Evolutionary conservation across 2,113 vertebrate species (phyloP), one percentile per base, ranked within the genome.

Genomic region (Alectura lathami): DNA sequence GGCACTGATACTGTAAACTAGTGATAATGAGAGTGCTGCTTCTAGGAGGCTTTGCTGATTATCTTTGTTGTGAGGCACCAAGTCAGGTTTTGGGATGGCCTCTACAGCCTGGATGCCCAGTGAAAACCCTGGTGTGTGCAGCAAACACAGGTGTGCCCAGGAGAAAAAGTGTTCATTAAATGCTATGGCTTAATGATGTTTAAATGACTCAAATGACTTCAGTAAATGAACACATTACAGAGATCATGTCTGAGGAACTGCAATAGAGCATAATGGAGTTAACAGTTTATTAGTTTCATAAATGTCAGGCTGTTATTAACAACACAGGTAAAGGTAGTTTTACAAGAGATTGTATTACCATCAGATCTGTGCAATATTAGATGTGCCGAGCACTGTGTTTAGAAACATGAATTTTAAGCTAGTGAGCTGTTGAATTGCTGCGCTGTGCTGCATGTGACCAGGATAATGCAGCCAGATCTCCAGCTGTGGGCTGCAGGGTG

Each of bases 241-340:
- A 54, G 77, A 36, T 92, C 68, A 11, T 45, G 60, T 72, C 36
- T 27, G 89, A 54, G 86, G 85, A 80, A 75, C 6, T 18, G 68
- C 84, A 68, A 36, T 63, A 78, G 82, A 82, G 66, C 45, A 14
- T 24, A 70, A 92, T 73, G 86, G 86, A 92, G 68, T 87, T 94
- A 38, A 51, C 50, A 91, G 73, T 79, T 83, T 94, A 88, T 95
- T 96, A 89, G 83, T 86, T 92, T 83, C 38, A 63, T 75, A 88
- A 97, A 90, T 42, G 76, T 77, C 95, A 89, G 53, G 67, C 94
- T 54, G 67, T 84, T 92, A 86, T 80, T 12, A 85, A 86, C 64
- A 67, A 40, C 45, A 42, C 15, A 88, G 67, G 81, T 82, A 77
- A 75, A 36, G 56, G 36, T 40, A 42, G n/a, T 60, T 91, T 93